A percentile compares a stretch with the other conserved stretches of the same genome.
phyloP scores from a whole-genome alignment of 1,140 invertebrate genomes.

The Panulirus ornatus region DNA sequence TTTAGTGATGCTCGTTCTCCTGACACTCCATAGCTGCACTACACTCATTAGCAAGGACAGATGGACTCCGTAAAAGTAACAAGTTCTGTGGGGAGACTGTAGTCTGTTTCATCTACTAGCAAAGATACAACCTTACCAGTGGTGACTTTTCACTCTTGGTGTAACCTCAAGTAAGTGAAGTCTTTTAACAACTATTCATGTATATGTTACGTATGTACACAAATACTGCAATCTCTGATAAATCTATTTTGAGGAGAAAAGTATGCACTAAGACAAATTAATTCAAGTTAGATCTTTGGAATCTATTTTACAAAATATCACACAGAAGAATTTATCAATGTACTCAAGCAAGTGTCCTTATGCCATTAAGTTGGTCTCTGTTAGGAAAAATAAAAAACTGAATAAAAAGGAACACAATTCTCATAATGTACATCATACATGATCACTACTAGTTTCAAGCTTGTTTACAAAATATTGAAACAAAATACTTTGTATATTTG shows the following conservation, averaged over 20 bases:
- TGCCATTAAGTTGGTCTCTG: constrained; percentile 18
- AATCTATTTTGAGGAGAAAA: not conserved
- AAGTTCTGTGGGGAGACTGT: not conserved
- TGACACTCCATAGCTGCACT: not conserved
- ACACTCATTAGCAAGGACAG: too few species aligned
- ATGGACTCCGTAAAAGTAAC: too few species aligned
- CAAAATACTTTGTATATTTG: constrained; percentile 12
- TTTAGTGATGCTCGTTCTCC: not conserved
- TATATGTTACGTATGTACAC: too few species aligned
- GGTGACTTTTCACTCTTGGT: too few species aligned
- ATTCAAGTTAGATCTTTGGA: not conserved
- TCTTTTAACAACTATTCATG: too few species aligned
- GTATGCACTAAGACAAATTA: not conserved
- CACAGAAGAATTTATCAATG: not conserved
- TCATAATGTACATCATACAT: constrained; percentile 20
- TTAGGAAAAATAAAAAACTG: not conserved
- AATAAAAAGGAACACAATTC: constrained; percentile 11
- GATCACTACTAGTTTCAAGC: not conserved
- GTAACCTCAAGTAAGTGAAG: too few species aligned
- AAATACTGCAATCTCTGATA: not conserved
- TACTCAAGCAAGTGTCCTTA: constrained; percentile 25
- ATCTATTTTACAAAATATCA: constrained; percentile 1
- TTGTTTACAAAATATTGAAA: constrained; percentile 2
- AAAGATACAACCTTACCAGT: constrained; percentile 2
- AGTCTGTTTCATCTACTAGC: not conserved